Conservation (phyloP, 2,113 vertebrate species). For the Corythoichthys haematopterus region DNA sequence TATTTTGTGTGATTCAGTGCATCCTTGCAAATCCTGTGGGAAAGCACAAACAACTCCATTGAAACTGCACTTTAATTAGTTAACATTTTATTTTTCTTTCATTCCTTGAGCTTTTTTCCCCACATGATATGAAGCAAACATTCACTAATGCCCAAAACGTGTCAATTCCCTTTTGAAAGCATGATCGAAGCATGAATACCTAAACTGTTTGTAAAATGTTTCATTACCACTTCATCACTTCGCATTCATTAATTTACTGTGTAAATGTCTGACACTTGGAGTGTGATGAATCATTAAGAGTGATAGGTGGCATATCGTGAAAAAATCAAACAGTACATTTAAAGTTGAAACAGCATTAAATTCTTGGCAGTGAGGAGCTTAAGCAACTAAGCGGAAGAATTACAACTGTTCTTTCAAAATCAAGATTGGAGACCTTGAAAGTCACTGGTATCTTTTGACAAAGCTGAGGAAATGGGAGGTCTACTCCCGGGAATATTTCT, state of each 20-base stretch:
- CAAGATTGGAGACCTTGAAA: conserved; percentile 31
- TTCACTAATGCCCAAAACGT: neutral
- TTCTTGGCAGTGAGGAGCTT: conserved; percentile 8
- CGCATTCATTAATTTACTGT: conserved; percentile 25
- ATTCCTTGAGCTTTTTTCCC: neutral
- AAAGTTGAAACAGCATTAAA: conserved; percentile 1
- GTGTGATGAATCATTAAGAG: conserved; percentile 45
- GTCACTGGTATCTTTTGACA: conserved; percentile 14
- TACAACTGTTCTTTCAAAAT: conserved; percentile 28
- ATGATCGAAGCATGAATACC: neutral
- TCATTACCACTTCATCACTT: neutral
- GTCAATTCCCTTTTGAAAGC: neutral
- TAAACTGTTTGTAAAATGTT: neutral
- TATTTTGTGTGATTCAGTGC: neutral
- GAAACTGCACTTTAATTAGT: neutral
- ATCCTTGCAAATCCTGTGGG: neutral
- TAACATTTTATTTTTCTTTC: neutral
- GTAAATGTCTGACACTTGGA: conserved; percentile 40
- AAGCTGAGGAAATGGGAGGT: conserved; percentile 31
- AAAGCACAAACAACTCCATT: neutral
- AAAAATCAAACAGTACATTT: conserved; percentile 15
- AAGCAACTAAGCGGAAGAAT: conserved; percentile 8
- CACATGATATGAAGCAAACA: neutral
- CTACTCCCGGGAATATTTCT: conserved; percentile 40
- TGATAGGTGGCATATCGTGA: conserved; percentile 27